Base-by-base conservation (phyloP, 2,797 vertebrate species). In the Oophaga sylvatica region DNA sequence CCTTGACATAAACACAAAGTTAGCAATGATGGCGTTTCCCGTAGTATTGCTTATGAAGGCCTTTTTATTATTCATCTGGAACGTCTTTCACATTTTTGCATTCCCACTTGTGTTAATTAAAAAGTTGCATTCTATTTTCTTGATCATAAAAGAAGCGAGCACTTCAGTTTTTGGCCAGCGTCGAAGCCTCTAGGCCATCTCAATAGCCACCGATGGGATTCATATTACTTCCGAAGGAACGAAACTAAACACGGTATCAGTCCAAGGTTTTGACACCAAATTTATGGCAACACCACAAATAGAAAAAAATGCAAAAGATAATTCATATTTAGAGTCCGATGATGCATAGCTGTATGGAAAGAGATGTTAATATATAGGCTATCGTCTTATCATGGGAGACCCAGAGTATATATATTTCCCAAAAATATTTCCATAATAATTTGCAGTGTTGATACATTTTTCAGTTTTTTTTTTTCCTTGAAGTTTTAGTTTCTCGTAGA, bases 21-120 rank as follows among this genome's bases (percentile, higher is more conserved):
- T 71, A 71, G 22, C 62, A 84, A 71, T 73, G 76, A 73, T 48
- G 22, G 8, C 48, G 67, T 90, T 92, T 85, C 89, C 87, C 83
- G 45, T 84, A 71, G 83, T 81, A 53, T 78, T 77, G 56, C 26
- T 81, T 78, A 87, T 91, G 88, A 90, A 73, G 87, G 7, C 26
- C 2, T 26, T 68, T 68, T 79, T 83, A 75, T 81, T 89, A 89
- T 90, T 79, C 89, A 84, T 26, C 79, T 77, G 56, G 57, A 80
- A 84, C 9, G 82, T 90, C 90, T 92, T 89, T 80, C 83, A 83
- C 89, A 86, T 83, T 85, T 56, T 82, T 90, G 84, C 84, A 90
- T 90, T 31, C 68, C 70, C 82, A 73, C 57, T 86, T 90, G 77
- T 56, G 60, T 89, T 13, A 19, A 13, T 89, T 92, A 90, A 86